Evolutionary conservation across 2,113 vertebrate genomes (phyloP).

Genomic region (Vombatus ursinus): DNA sequence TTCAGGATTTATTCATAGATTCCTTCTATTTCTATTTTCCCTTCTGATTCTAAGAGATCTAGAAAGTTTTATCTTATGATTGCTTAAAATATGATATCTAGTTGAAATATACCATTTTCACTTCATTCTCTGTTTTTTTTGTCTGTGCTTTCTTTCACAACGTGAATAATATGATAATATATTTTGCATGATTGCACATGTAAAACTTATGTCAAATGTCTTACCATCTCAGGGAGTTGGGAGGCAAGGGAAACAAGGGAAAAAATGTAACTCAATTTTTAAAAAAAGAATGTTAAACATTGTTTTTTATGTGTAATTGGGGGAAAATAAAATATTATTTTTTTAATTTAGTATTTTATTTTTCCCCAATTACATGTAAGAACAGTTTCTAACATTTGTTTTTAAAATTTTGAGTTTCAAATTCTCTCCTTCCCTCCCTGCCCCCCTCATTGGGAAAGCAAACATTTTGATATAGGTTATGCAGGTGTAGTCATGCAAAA

Average conservation of each 20-base stretch:
- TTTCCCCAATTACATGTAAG: too few relatives aligned
- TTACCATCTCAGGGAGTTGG: too few relatives aligned
- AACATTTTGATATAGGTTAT: too few relatives aligned
- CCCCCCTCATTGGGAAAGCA: too few relatives aligned
- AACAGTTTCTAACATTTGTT: too few relatives aligned
- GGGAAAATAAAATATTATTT: neutral
- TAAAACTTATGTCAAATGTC: too few relatives aligned
- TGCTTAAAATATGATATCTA: neutral
- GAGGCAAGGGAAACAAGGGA: too few relatives aligned
- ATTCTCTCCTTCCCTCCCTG: too few relatives aligned
- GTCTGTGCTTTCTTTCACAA: neutral
- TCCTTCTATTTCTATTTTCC: neutral
- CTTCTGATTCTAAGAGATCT: neutral
- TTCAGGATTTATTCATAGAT: neutral
- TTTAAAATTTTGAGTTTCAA: too few relatives aligned
- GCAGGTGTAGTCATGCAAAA: too few relatives aligned
- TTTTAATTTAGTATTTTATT: too few relatives aligned
- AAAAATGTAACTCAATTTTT: too few relatives aligned
- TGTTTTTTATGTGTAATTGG: neutral
- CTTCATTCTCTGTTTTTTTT: neutral
- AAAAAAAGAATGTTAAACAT: neutral
- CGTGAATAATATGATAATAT: neutral
- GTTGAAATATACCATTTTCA: neutral
- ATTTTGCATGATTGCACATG: neutral
- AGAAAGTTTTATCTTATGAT: neutral